Evolutionary conservation across 2,113 vertebrate genomes (phyloP).

Genomic region (Oceanodroma tethys): DNA sequence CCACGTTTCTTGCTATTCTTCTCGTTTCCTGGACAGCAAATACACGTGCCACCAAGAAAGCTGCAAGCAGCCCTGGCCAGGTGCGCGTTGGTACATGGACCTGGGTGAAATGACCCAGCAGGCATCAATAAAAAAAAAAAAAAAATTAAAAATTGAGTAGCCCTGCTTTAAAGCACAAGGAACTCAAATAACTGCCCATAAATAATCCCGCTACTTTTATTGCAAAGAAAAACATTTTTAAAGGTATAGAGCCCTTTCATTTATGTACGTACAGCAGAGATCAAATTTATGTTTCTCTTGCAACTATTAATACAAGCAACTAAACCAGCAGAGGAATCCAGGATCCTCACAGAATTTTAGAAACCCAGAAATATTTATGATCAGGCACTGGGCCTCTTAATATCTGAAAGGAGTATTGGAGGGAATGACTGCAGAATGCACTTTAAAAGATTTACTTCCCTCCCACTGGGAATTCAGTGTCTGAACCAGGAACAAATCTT

Average conservation of each 20-base stretch:
- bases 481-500: slow-evolving; percentile 9
- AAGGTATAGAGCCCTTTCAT: not conserved
- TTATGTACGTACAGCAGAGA: not conserved
- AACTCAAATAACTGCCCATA: not conserved
- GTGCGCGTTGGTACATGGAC: accelerated
- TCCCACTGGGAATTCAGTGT: not conserved
- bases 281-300: not conserved
- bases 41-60: not conserved
- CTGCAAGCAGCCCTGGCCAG: not conserved
- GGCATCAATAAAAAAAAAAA: not conserved
- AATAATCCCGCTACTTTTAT: not conserved
- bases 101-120: not conserved
- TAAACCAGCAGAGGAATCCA: not conserved
- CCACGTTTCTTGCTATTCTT: not conserved
- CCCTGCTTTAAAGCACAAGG: not conserved
- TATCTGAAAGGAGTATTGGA: not conserved
- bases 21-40: not conserved
- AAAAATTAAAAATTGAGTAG: not conserved
- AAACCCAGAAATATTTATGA: slow-evolving; percentile 7
- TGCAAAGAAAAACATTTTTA: not conserved
- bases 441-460: slow-evolving; percentile 20
- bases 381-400: not conserved
- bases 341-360: not conserved
- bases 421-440: not conserved
- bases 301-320: not conserved